Evolutionary conservation across 2,113 vertebrate genomes (phyloP).

Genomic region (Phyllostomus hastatus): DNA sequence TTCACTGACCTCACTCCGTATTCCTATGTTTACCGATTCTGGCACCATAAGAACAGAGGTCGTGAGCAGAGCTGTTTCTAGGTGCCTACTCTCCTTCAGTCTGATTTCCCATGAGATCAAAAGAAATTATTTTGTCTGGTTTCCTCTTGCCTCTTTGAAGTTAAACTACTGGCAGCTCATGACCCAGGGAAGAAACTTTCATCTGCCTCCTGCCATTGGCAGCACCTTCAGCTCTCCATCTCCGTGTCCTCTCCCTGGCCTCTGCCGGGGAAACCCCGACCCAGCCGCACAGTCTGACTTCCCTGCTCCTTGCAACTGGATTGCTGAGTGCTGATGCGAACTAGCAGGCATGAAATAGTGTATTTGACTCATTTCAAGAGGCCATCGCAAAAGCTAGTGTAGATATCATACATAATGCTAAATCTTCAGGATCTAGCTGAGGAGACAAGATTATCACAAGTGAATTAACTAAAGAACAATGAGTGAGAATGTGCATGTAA

Average conservation of each 20-base stretch:
- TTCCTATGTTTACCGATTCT: background rate
- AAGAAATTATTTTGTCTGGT: background rate
- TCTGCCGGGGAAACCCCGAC: background rate
- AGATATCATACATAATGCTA: background rate
- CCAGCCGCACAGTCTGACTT: background rate
- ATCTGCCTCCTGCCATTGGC: background rate
- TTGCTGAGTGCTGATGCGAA: background rate
- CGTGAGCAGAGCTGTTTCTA: background rate
- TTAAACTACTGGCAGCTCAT: background rate
- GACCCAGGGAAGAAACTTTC: background rate
- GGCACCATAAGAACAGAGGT: background rate
- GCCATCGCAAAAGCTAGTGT: background rate
- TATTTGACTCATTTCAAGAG: background rate
- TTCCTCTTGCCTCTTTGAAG: background rate
- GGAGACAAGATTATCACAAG: background rate
- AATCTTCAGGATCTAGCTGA: background rate
- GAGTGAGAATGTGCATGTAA: background rate
- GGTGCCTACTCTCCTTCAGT: background rate
- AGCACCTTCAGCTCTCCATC: background rate
- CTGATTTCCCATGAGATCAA: background rate
- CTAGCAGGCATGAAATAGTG: background rate
- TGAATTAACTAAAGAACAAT: background rate
- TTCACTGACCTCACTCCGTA: background rate
- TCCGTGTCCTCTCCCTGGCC: too few relatives aligned
- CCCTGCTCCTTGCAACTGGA: background rate